A percentile compares a stretch with the other conserved stretches of the same genome.
phyloP scores from a whole-genome alignment of 2,797 vertebrate genomes.

The Steatocranus sp. region DNA sequence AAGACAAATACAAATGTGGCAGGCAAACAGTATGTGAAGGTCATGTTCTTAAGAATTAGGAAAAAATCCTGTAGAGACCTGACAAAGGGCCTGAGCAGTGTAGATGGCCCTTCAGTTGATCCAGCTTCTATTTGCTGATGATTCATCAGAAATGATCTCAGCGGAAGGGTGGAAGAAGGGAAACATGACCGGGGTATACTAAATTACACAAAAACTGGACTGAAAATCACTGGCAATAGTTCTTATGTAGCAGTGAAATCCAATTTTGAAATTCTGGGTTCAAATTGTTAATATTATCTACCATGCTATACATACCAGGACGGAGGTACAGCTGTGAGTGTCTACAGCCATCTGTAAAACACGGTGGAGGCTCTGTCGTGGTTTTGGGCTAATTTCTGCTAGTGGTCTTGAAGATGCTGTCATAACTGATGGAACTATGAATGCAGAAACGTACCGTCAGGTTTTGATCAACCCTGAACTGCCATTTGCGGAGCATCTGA shows the following conservation, averaged over 20 bases:
- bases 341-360: not conserved
- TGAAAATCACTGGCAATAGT: not conserved
- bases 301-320: not conserved
- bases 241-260: not conserved
- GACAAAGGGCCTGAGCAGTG: not conserved
- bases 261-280: not conserved
- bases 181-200: not conserved
- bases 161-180: not conserved
- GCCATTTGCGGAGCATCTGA: not conserved
- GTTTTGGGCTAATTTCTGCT: not conserved
- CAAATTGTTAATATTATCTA: not conserved
- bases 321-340: not conserved
- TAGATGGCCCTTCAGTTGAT: not conserved
- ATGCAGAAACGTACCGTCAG: not conserved
- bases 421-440: not conserved
- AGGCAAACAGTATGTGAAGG: not conserved
- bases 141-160: not conserved
- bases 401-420: not conserved
- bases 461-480: not conserved
- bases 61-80: not conserved
- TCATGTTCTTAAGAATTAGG: not conserved
- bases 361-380: accelerated
- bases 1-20: not conserved
- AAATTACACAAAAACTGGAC: not conserved
- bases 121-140: not conserved